These are phyloP conservation scores for Cavia porcellus DNA, from an alignment of 2,113 vertebrate genomes.

Conservation along the genomic window DNA sequence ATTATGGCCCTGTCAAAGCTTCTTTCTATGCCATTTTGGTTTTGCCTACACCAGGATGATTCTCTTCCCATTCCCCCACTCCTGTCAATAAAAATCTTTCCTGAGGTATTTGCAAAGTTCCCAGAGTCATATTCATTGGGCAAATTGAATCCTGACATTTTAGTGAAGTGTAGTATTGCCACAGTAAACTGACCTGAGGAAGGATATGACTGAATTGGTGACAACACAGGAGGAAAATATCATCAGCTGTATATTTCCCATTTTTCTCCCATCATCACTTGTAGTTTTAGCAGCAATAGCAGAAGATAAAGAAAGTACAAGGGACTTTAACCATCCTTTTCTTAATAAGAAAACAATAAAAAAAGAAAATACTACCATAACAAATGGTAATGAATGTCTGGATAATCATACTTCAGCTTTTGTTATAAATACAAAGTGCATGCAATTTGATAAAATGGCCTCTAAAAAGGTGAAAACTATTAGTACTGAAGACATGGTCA, in stretches of 20 bases:
- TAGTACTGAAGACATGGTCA: slow-evolving; percentile 22
- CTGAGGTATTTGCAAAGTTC: background rate
- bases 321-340: background rate
- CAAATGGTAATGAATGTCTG: background rate
- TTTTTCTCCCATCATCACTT: background rate
- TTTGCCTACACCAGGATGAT: background rate
- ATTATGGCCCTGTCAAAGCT: background rate
- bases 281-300: background rate
- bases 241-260: background rate
- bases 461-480: slow-evolving; percentile 10
- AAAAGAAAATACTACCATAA: background rate
- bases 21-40: background rate
- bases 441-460: slow-evolving; percentile 14
- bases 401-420: background rate
- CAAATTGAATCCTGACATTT: background rate
- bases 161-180: background rate
- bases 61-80: background rate
- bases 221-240: background rate
- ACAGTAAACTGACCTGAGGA: background rate
- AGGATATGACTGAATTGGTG: background rate
- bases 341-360: background rate
- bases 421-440: background rate
- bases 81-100: background rate
- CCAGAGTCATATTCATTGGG: background rate
- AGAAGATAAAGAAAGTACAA: background rate